Evolutionary conservation across 2,113 vertebrate species (phyloP), one percentile per base, ranked within the genome.

Genomic region (Desmodus rotundus): DNA sequence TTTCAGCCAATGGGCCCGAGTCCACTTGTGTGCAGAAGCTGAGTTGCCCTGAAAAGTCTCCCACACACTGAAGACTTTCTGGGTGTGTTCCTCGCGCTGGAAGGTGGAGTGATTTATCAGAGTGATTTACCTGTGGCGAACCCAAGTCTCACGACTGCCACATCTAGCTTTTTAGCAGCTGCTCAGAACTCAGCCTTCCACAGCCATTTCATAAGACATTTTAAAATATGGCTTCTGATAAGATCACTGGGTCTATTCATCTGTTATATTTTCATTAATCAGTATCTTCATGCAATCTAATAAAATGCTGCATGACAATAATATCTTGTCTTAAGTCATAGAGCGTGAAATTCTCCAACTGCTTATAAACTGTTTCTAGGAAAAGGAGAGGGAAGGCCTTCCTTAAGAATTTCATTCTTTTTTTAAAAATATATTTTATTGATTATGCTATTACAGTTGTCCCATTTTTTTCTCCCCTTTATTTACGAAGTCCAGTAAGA

Each of bases 191-290:
- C 87, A 80, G 65, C 24, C 50, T 94, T 77, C 68, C 50, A 85
- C 67, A 91, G 83, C 19, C 38, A 83, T 85, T 84, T 92, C 82
- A 90, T 52, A 47, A 58, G 68, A 16, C 20, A 86, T 52, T 95
- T 95, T 43, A 76, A 95, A 97, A 83, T 45, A 93, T 20, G n/a
- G 16, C 41, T 73, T 93, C 20, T 47, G 70, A 54, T 63, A 93
- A 63, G 89, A 87, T 77, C 50, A 43, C 22, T 74, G 52, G 78
- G 38, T 50, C 13, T 95, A 73, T 43, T 45, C 83, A 95, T n/a
- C 83, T 36, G 47, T 89, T 90, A 82, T 50, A 89, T 45, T 93
- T 94, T 97, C 41, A 96, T 15, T 52, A 94, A 97, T 84, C 63
- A 81, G 26, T 87, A 38, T 88, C 7, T 93, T 38, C 20, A 36